Conservation (phyloP, 2,888 invertebrate species). For the Meliscaeva auricollis region DNA sequence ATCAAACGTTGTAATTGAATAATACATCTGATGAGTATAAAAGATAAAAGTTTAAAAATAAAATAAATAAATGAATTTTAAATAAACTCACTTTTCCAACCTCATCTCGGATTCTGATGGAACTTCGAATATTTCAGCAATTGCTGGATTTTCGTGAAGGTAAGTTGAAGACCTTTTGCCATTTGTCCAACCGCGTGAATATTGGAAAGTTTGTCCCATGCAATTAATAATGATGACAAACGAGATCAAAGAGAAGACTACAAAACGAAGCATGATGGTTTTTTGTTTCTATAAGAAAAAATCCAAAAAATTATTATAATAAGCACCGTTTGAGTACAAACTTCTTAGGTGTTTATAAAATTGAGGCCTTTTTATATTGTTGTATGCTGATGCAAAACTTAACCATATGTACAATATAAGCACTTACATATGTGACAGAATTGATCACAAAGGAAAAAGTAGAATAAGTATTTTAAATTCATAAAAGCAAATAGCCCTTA, state of each 20-base stretch:
- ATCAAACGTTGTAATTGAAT: constrained; percentile 80
- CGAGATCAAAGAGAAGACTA: constrained; percentile 78
- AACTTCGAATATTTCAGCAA: constrained; percentile 80
- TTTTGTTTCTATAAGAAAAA: constrained; percentile 24
- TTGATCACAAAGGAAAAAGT: too few species aligned
- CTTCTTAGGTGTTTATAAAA: too few species aligned
- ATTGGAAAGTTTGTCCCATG: constrained; percentile 90
- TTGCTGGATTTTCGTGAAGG: constrained; percentile 77
- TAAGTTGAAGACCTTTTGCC: constrained; percentile 86
- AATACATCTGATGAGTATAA: constrained; percentile 81
- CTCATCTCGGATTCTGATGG: constrained; percentile 79
- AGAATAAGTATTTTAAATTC: too few species aligned
- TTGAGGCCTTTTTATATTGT: too few species aligned
- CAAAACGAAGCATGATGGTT: constrained; percentile 74
- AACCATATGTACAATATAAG: too few species aligned
- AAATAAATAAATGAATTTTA: not conserved
- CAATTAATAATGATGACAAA: constrained; percentile 77
- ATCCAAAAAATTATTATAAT: not conserved
- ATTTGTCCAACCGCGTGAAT: constrained; percentile 91
- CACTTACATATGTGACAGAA: too few species aligned
- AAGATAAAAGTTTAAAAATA: not conserved
- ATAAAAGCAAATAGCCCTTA: too few species aligned
- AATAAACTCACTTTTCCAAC: constrained; percentile 80
- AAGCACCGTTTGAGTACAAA: too few species aligned
- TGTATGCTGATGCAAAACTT: too few species aligned